Conservation (phyloP, 2,797 vertebrate genomes). For the Crenuchus spilurus region DNA sequence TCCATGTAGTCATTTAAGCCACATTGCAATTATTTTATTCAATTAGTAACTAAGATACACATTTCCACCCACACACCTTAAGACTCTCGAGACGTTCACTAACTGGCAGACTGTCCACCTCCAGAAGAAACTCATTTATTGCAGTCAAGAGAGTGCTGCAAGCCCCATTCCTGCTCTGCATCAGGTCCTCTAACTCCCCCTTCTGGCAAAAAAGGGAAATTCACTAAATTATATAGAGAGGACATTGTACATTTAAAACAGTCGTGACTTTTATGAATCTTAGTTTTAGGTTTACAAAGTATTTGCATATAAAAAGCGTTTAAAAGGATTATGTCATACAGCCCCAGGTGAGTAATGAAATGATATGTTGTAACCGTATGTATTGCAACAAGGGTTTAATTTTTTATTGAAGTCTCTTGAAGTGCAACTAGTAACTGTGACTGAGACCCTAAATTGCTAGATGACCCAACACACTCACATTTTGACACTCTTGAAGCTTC, state of each 20-base stretch:
- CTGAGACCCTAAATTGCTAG: background rate
- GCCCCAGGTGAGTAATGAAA: background rate
- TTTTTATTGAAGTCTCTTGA: no score
- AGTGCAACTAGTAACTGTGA: no score
- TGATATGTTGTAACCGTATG: no score
- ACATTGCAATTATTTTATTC: background rate
- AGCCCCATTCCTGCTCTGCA: slow-evolving; percentile 69
- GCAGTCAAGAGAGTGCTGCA: slow-evolving; percentile 64
- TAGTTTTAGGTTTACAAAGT: no score
- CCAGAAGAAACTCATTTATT: slow-evolving; percentile 69
- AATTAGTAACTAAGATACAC: background rate
- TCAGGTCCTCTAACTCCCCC: slow-evolving; percentile 67
- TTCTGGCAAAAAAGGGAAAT: slow-evolving; percentile 51
- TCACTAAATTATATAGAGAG: no score
- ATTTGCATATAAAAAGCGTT: no score
- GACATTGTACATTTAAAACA: no score
- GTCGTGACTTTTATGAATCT: no score
- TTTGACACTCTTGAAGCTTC: slow-evolving; percentile 66
- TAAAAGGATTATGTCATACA: no score
- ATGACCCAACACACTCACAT: slow-evolving; percentile 54
- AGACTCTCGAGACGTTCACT: slow-evolving; percentile 66
- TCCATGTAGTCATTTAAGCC: background rate
- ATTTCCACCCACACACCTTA: slow-evolving; percentile 63
- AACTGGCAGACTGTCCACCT: slow-evolving; percentile 69
- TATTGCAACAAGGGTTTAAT: no score